Percentiles rank a stretch among this genome's conserved stretches.
phyloP scores from a whole-genome alignment of 2,113 vertebrate species.

The Oryctolagus cuniculus region DNA sequence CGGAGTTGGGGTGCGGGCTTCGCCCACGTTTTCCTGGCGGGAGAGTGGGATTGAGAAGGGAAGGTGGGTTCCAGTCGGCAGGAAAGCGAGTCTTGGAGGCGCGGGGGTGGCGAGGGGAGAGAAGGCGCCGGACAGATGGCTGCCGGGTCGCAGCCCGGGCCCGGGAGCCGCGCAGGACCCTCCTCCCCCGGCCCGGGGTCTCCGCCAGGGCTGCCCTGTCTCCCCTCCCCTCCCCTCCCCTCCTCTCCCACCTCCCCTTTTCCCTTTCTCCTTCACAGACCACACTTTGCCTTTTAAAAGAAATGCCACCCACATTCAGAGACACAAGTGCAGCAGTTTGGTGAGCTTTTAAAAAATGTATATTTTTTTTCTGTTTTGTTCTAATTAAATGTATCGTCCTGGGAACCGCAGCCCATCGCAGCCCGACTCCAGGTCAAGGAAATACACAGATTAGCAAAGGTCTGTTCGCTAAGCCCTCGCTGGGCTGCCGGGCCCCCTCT shows the following conservation, averaged over 20 bases:
- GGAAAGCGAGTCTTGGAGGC: not conserved
- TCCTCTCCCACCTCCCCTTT: constrained; percentile 51
- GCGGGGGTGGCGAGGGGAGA: constrained; percentile 38
- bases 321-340: constrained; percentile 85
- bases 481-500: constrained; percentile 72
- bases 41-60: not conserved
- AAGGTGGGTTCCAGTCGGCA: constrained; percentile 46
- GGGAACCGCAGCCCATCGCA: constrained; percentile 82
- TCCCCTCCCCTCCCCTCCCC: not conserved
- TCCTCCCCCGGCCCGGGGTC: not conserved
- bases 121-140: constrained; percentile 61
- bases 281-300: constrained; percentile 84
- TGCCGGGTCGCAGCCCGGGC: not conserved
- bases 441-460: constrained; percentile 84
- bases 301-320: constrained; percentile 84
- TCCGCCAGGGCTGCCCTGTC: constrained; percentile 5
- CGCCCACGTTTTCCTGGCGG: not conserved
- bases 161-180: not conserved
- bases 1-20: not conserved
- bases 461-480: constrained; percentile 78
- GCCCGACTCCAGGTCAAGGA: constrained; percentile 81
- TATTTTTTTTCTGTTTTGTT: constrained; percentile 76
- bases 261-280: constrained; percentile 83
- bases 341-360: constrained; percentile 81
- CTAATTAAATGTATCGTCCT: constrained; percentile 83